A percentile compares a stretch with the other conserved stretches of the same genome.
Evolutionary conservation across 2,888 invertebrate genomes (phyloP).

Genomic region (Oligia latruncula): DNA sequence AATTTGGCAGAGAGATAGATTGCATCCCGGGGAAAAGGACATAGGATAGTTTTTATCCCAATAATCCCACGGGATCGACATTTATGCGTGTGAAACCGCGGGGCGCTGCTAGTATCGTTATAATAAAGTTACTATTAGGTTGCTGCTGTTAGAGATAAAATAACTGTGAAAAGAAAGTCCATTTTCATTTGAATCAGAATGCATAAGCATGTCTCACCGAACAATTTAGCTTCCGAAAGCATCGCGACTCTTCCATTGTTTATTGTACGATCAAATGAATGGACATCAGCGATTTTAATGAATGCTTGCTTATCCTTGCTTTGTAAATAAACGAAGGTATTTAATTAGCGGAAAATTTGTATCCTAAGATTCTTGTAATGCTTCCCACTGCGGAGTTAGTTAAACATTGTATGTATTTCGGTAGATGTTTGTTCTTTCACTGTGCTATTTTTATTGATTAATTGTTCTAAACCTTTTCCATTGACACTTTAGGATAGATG

Average conservation of each 20-base stretch:
- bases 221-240: constrained; percentile 7
- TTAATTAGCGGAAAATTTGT: constrained; percentile 46
- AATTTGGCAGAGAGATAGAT: too few relatives aligned
- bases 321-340: constrained; percentile 28
- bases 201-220: not conserved
- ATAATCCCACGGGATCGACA: too few relatives aligned
- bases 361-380: constrained; percentile 21
- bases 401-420: not conserved
- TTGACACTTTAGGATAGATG: not conserved
- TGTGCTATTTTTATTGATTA: not conserved
- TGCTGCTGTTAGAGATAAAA: too few relatives aligned
- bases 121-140: too few relatives aligned
- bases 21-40: too few relatives aligned
- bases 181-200: constrained; percentile 17
- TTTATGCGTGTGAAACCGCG: too few relatives aligned
- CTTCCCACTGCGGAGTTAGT: not conserved
- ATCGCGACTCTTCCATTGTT: constrained; percentile 39
- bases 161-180: too few relatives aligned
- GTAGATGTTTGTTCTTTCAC: not conserved
- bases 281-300: constrained; percentile 26
- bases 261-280: constrained; percentile 40
- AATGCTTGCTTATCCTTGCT: constrained; percentile 19
- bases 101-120: too few relatives aligned
- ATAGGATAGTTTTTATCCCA: too few relatives aligned
- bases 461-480: not conserved